Evolutionary conservation across 2,888 invertebrate species (phyloP), one percentile per base, ranked within the genome.

Genomic region (Cosmopolites sordidus): DNA sequence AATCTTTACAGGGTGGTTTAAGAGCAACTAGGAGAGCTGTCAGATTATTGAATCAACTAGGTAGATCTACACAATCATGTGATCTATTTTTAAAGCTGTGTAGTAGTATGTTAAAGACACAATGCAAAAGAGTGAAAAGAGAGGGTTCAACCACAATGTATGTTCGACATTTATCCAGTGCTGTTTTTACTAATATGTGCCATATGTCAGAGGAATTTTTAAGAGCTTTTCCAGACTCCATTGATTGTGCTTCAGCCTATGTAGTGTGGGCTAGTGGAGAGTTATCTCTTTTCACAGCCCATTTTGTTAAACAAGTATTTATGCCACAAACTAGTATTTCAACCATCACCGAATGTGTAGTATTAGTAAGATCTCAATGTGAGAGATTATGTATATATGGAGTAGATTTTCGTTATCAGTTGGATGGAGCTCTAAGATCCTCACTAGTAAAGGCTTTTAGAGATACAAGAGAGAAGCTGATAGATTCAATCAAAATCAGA

Each of bases 201-300:
- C 72, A 74, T 48, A 75, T 75, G 75, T 72, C 74, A 9, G 79
- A 80, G 58, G 90, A 91, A 71, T 90, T 90, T 70, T 75, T 84
- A 39, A 82, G 85, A 62, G 86, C 92, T 38, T 96, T 96, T 73
- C 87, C 89, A 43, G 81, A 86, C 63, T 86, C 83, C 48, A 79
- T 83, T 16, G 82, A 82, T 18, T 88, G 87, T 67, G 82, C 83
- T 43, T 87, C 71, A 85, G 89, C 86, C 48, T 86, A 95, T 61
- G 83, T 94, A 58, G 89, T 94, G 3, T 97, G 97, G 97, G 87
- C 90, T 60, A 90, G 90, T 66, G 81, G 83, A 60, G 91, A 92
- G 75, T 76, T 92, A 51, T 85, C 86, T 64, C 80, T 86, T 64
- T 82, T 92, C 67, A 87, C 87, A 63, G 84, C 84, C 62, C 89